Conservation (phyloP, 2,888 invertebrate genomes). For the Apeira syringaria region DNA sequence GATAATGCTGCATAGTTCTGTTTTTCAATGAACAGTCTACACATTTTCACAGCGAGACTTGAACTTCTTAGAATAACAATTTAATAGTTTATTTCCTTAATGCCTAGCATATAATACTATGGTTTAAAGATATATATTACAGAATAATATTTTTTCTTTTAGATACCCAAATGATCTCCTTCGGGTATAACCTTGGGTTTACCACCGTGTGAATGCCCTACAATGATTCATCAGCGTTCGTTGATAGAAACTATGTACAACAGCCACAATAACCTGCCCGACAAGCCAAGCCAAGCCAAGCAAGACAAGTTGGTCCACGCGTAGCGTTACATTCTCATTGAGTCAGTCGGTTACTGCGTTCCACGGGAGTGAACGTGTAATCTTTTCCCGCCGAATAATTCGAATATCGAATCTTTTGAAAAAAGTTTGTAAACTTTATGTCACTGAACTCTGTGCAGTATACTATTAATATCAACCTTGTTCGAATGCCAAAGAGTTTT, state of each 20-base stretch:
- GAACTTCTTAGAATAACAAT: no score
- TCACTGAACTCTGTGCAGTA: conserved; percentile 1
- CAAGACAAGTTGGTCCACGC: no score
- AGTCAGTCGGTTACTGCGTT: conserved; percentile 24
- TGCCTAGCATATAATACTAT: no score
- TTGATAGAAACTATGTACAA: conserved; percentile 6
- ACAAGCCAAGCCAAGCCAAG: not conserved
- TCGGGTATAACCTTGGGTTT: conserved; percentile 7
- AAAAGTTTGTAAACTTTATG: conserved; percentile 12
- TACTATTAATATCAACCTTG: not conserved
- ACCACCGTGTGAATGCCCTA: conserved; percentile 17
- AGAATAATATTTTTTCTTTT: no score
- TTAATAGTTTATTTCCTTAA: no score
- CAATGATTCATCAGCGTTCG: conserved; percentile 18
- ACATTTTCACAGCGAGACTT: no score
- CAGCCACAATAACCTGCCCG: conserved; percentile 1
- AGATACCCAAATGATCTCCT: no score
- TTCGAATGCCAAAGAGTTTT: not conserved
- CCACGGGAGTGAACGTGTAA: conserved; percentile 13
- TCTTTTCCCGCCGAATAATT: conserved; percentile 11
- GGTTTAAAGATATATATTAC: no score
- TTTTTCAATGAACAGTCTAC: no score
- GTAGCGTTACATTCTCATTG: no score
- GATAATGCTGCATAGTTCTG: no score
- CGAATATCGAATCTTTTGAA: conserved; percentile 11